phyloP scores from a whole-genome alignment of 2,113 vertebrate genomes.

The Uria lomvia region DNA sequence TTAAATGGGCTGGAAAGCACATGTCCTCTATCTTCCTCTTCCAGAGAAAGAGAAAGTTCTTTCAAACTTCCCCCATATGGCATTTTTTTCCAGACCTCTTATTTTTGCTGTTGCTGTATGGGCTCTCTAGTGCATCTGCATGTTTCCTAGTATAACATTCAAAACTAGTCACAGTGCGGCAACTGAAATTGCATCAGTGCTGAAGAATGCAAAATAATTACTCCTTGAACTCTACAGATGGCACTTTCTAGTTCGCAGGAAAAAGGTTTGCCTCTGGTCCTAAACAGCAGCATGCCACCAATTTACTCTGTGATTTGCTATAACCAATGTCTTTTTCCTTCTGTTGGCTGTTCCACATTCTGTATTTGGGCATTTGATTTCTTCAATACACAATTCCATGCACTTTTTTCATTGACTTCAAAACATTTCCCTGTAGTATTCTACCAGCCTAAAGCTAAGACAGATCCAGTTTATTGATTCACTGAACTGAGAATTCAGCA shows the following conservation, averaged over 20 bases:
- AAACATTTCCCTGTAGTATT: background rate
- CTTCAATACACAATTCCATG: background rate
- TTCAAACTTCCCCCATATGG: background rate
- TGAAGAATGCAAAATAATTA: background rate
- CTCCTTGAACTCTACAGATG: background rate
- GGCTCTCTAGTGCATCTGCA: background rate
- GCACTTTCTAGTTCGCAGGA: background rate
- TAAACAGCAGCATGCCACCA: background rate
- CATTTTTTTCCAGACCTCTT: background rate
- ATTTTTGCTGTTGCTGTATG: background rate
- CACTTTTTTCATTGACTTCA: background rate
- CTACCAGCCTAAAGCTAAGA: background rate
- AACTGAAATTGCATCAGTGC: background rate
- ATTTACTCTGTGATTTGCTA: background rate
- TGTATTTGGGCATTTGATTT: background rate
- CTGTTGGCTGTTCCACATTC: background rate
- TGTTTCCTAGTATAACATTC: background rate
- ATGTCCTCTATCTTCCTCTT: background rate
- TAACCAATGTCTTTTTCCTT: background rate
- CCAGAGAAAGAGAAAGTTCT: background rate
- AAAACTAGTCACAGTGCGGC: background rate
- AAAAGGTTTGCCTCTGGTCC: background rate
- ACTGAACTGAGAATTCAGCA: background rate
- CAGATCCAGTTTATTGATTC: background rate
- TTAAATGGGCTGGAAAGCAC: background rate